A percentile compares a stretch with the other conserved stretches of the same genome.
Evolutionary conservation across 2,113 vertebrate species (phyloP).

Genomic region (Trematocara variabile): DNA sequence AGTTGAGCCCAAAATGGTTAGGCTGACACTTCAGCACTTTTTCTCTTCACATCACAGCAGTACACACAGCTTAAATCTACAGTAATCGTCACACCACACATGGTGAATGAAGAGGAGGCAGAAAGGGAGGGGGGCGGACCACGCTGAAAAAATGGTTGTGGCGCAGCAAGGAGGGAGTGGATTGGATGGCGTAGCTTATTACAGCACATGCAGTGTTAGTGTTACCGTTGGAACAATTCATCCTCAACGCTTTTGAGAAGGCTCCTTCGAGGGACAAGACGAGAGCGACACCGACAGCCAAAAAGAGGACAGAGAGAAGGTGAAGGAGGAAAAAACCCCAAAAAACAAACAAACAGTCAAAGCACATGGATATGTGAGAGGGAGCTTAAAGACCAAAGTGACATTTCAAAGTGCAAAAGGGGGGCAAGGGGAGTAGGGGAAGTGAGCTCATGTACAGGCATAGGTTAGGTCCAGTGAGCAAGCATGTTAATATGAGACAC

Average conservation of each 20-base stretch:
- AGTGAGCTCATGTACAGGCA: slow-evolving; percentile 3
- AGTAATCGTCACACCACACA: neutral
- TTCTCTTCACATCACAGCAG: neutral
- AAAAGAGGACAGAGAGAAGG: slow-evolving; percentile 21
- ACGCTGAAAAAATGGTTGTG: neutral
- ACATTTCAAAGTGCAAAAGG: slow-evolving; percentile 3
- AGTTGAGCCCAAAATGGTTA: neutral
- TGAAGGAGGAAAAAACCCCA: neutral
- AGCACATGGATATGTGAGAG: slow-evolving; percentile 44
- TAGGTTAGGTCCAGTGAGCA: neutral
- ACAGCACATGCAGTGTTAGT: slow-evolving; percentile 48
- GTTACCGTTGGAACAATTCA: slow-evolving; percentile 82
- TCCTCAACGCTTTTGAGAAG: slow-evolving; percentile 82
- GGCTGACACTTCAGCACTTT: neutral
- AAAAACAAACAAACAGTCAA: slow-evolving; percentile 19
- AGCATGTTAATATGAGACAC: neutral
- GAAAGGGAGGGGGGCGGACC: neutral
- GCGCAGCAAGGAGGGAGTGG: neutral
- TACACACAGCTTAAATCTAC: neutral
- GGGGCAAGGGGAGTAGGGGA: neutral
- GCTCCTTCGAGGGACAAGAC: slow-evolving; percentile 67
- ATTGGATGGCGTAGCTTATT: neutral
- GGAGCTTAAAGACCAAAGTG: neutral
- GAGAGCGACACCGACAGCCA: neutral
- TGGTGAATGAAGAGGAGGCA: neutral